These are phyloP conservation scores for Liodrosophila aerea DNA, from an alignment of 2,888 invertebrate genomes.

Conservation along the genomic window DNA sequence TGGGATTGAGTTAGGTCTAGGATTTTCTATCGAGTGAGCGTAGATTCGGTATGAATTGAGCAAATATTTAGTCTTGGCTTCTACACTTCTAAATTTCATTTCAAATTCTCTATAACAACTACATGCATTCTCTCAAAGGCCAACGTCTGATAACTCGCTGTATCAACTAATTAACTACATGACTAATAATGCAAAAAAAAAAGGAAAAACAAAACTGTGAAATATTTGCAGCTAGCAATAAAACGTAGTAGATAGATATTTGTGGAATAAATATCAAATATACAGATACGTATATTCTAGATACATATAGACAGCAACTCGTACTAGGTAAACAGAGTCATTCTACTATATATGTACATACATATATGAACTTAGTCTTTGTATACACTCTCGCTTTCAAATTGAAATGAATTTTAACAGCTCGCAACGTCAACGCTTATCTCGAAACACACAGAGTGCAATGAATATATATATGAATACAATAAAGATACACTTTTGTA, in stretches of 20 bases:
- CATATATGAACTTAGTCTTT: background rate
- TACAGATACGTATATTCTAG: background rate
- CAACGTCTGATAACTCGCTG: too few relatives aligned
- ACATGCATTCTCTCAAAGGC: too few relatives aligned
- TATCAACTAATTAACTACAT: slow-evolving; percentile 1
- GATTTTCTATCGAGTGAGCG: too few relatives aligned
- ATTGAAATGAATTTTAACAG: slow-evolving; percentile 41
- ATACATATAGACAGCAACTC: background rate
- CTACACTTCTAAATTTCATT: too few relatives aligned
- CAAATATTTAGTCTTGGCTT: too few relatives aligned
- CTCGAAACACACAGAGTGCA: slow-evolving; percentile 48
- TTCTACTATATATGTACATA: slow-evolving; percentile 2
- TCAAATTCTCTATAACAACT: too few relatives aligned
- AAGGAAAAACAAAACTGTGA: background rate
- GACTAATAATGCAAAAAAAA: slow-evolving; percentile 30
- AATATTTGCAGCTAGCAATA: slow-evolving; percentile 13
- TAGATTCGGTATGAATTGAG: too few relatives aligned
- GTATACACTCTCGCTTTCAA: slow-evolving; percentile 48
- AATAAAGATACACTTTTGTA: background rate
- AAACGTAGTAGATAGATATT: slow-evolving; percentile 8
- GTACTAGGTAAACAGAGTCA: slow-evolving; percentile 25
- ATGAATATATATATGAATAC: slow-evolving; percentile 47
- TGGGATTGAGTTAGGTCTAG: background rate
- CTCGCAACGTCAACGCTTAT: slow-evolving; percentile 38
- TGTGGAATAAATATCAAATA: slow-evolving; percentile 12